Evolutionary conservation across 2,113 vertebrate species (phyloP).

Genomic region (Nesogale talazaci): DNA sequence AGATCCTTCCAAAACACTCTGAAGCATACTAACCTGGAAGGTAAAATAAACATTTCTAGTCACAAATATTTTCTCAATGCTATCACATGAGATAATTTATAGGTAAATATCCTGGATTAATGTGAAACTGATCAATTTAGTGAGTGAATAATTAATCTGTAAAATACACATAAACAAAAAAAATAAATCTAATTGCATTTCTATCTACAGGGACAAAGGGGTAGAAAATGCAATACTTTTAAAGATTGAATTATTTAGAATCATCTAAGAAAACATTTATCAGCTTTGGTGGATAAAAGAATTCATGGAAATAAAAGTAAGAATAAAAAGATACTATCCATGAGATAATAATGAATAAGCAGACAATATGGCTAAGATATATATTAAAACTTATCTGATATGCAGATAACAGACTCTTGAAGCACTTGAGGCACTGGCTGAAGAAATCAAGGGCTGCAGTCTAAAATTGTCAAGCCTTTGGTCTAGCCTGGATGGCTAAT

Average conservation of each 20-base stretch:
- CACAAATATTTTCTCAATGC: not conserved
- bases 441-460: too few relatives aligned
- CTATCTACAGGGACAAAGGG: not conserved
- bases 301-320: not conserved
- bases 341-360: too few relatives aligned
- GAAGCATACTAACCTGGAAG: not conserved
- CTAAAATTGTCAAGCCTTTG: too few relatives aligned
- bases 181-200: not conserved
- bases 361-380: too few relatives aligned
- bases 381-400: too few relatives aligned
- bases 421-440: too few relatives aligned
- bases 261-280: not conserved
- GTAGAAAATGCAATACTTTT: not conserved
- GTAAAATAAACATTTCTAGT: not conserved
- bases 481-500: too few relatives aligned
- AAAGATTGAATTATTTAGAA: not conserved
- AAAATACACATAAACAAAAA: too few relatives aligned
- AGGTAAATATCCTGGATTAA: slow-evolving; percentile 16
- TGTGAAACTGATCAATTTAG: not conserved
- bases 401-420: too few relatives aligned
- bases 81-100: not conserved
- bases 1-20: not conserved
- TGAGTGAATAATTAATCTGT: not conserved
- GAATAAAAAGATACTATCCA: not conserved
- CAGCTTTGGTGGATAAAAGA: not conserved